phyloP scores from a whole-genome alignment of 2,888 invertebrate species.

The Pterostichus madidus region DNA sequence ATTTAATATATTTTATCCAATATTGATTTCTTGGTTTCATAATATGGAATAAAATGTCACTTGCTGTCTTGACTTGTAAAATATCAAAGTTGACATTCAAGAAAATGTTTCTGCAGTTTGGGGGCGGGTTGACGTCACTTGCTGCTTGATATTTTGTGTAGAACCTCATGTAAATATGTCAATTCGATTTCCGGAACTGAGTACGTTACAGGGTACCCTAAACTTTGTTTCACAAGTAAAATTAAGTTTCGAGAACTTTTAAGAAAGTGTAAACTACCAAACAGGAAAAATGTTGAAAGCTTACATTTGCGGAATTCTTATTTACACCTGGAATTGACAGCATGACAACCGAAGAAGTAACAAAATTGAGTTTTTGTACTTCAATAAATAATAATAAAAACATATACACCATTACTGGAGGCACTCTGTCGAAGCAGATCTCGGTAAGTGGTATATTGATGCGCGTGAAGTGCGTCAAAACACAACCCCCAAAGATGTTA shows the following conservation, averaged over 20 bases:
- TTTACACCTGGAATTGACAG: background rate
- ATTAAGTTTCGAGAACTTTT: constrained; percentile 1
- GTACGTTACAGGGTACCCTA: background rate
- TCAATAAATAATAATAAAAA: background rate
- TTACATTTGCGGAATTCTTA: constrained; percentile 7
- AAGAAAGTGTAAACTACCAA: constrained; percentile 14
- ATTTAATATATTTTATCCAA: too few species aligned
- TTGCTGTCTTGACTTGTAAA: too few species aligned
- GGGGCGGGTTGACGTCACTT: background rate
- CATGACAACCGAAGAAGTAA: background rate
- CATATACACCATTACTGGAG: too few species aligned
- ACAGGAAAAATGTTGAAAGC: constrained; percentile 7
- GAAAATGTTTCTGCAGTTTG: background rate
- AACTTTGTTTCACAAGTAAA: constrained; percentile 19
- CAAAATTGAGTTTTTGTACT: background rate
- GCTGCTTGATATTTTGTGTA: constrained; percentile 16
- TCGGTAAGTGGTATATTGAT: too few species aligned
- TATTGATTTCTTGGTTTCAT: too few species aligned
- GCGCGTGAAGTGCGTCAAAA: too few species aligned
- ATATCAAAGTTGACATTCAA: background rate
- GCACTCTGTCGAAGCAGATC: too few species aligned
- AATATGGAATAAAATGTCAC: too few species aligned
- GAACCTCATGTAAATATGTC: constrained; percentile 11
- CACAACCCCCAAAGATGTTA: too few species aligned
- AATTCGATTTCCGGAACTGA: background rate